A percentile compares a stretch with the other conserved stretches of the same genome.
Evolutionary conservation across 1,140 invertebrate species (phyloP).

Genomic region (Apis cerana): DNA sequence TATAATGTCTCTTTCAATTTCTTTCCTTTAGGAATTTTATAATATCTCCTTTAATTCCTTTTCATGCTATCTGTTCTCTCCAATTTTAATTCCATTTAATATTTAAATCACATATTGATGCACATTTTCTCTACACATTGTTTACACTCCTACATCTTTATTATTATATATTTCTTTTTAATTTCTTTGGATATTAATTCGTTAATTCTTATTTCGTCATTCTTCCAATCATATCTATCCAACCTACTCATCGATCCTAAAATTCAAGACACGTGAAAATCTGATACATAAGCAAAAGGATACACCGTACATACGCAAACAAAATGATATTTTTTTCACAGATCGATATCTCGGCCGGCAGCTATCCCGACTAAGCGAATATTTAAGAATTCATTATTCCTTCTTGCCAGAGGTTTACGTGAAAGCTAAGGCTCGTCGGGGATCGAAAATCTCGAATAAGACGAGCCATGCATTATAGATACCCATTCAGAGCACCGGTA

Average conservation of each 20-base stretch:
- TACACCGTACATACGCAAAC: not conserved
- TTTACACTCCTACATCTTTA: too few species aligned
- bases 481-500: slow-evolving; percentile 61
- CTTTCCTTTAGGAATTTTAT: too few species aligned
- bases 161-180: too few species aligned
- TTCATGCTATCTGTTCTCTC: too few species aligned
- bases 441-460: slow-evolving; percentile 73
- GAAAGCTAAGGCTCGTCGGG: slow-evolving; percentile 60
- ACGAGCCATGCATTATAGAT: slow-evolving; percentile 73
- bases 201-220: not conserved
- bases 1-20: too few species aligned
- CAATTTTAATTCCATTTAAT: too few species aligned
- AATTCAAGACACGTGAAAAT: not conserved
- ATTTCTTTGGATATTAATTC: not conserved
- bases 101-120: too few species aligned
- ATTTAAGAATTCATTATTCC: slow-evolving; percentile 68
- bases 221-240: not conserved
- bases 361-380: slow-evolving; percentile 58
- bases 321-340: slow-evolving; percentile 35
- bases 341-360: slow-evolving; percentile 49
- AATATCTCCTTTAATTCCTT: too few species aligned
- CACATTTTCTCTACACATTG: too few species aligned
- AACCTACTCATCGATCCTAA: not conserved
- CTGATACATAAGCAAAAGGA: too few species aligned
- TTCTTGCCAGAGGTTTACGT: slow-evolving; percentile 40